Evolutionary conservation across 1,140 invertebrate species (phyloP).

Genomic region (Microplitis demolitor): DNA sequence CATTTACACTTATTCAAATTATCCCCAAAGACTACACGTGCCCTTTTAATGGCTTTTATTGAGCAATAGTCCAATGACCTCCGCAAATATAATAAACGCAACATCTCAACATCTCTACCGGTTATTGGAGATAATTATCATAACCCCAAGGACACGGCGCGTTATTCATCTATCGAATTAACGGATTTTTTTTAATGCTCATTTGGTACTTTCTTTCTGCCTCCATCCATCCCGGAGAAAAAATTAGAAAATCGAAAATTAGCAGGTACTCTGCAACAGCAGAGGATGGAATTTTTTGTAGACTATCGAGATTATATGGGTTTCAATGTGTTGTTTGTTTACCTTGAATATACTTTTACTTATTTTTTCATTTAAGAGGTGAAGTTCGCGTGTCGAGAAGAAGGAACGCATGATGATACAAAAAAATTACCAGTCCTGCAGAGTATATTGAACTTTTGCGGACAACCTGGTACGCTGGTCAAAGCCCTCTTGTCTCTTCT

Average conservation of each 20-base stretch:
- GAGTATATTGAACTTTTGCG: constrained; percentile 28
- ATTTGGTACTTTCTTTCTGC: no score
- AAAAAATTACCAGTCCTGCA: constrained; percentile 1
- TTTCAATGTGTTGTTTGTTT: not conserved
- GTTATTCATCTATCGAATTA: not conserved
- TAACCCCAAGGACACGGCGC: not conserved
- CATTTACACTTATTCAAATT: not conserved
- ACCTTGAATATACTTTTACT: not conserved
- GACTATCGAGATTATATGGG: no score
- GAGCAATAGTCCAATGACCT: constrained; percentile 25
- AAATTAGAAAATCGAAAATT: not conserved
- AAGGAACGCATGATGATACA: not conserved
- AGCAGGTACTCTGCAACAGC: no score
- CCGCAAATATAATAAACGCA: not conserved
- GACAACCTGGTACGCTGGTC: constrained; percentile 10
- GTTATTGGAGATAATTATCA: constrained; percentile 15
- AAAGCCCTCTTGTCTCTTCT: constrained; percentile 18
- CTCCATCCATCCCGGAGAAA: no score
- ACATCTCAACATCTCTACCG: not conserved
- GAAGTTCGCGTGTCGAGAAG: not conserved
- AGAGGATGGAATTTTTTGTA: not conserved
- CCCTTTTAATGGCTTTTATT: constrained; percentile 11
- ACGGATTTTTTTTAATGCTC: not conserved
- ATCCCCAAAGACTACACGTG: not conserved
- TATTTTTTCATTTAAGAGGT: not conserved